Conservation (phyloP, 2,888 invertebrate genomes). For the Diogma glabrata region DNA sequence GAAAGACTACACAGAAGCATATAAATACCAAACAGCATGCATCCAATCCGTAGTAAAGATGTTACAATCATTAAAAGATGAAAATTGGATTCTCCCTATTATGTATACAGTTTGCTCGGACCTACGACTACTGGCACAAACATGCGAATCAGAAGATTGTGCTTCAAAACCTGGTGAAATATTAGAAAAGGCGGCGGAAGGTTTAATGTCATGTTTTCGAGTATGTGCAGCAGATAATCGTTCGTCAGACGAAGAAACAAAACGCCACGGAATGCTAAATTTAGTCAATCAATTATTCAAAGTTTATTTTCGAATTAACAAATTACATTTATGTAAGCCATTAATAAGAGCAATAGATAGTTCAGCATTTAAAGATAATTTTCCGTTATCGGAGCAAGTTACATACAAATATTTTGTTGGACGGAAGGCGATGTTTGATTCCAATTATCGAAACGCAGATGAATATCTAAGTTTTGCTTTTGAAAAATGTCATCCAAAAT, state of each 20-base stretch:
- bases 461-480: conserved; percentile 88
- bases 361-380: conserved; percentile 76
- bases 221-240: conserved; percentile 92
- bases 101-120: conserved; percentile 87
- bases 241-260: conserved; percentile 81
- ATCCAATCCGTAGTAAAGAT: conserved; percentile 70
- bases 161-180: conserved; percentile 39
- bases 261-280: conserved; percentile 90
- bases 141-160: conserved; percentile 53
- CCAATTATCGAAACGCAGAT: conserved; percentile 88
- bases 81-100: conserved; percentile 93
- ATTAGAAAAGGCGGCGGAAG: conserved; percentile 87
- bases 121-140: conserved; percentile 69
- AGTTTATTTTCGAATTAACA: conserved; percentile 83
- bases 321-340: conserved; percentile 82
- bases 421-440: conserved; percentile 97
- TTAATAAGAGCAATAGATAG: conserved; percentile 94
- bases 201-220: conserved; percentile 84
- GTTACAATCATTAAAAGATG: conserved; percentile 79
- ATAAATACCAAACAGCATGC: conserved; percentile 63
- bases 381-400: conserved; percentile 84
- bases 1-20: conserved; percentile 53
- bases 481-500: conserved; percentile 71
- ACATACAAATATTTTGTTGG: conserved; percentile 97
- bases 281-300: conserved; percentile 96